phyloP scores from a whole-genome alignment of 2,113 vertebrate species.

The Columba livia region DNA sequence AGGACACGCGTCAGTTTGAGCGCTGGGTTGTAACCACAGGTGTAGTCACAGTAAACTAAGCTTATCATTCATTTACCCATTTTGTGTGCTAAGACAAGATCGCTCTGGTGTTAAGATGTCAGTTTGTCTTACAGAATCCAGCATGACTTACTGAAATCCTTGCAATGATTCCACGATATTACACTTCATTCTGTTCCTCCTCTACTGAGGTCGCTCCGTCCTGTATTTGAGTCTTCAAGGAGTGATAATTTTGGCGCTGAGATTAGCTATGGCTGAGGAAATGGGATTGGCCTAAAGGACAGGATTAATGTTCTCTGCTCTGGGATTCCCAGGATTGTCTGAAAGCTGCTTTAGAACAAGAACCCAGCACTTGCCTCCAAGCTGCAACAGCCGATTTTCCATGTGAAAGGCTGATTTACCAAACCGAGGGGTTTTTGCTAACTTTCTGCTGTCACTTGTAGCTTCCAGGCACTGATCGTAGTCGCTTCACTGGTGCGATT shows the following conservation, averaged over 20 bases:
- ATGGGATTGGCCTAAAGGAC: neutral
- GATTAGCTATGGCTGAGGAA: neutral
- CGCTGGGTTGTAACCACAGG: neutral
- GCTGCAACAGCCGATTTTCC: neutral
- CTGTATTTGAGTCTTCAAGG: fast-evolving
- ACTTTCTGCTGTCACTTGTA: neutral
- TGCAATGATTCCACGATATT: neutral
- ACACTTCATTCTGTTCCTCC: neutral
- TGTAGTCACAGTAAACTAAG: neutral
- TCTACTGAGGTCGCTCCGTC: fast-evolving
- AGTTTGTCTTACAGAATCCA: neutral
- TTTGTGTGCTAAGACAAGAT: neutral
- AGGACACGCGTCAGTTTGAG: neutral
- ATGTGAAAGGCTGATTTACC: fast-evolving
- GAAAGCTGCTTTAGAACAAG: slow-evolving; percentile 25
- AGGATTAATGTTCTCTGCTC: neutral
- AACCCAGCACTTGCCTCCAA: neutral
- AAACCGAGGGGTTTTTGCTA: neutral
- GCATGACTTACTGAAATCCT: neutral
- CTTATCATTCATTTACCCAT: neutral
- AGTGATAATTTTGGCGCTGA: neutral
- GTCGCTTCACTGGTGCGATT: fast-evolving
- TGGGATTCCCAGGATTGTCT: neutral
- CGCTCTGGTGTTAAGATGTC: fast-evolving
- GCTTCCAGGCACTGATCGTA: neutral